Evolutionary conservation across 2,113 vertebrate species (phyloP).

Genomic region (Mungos mungo): DNA sequence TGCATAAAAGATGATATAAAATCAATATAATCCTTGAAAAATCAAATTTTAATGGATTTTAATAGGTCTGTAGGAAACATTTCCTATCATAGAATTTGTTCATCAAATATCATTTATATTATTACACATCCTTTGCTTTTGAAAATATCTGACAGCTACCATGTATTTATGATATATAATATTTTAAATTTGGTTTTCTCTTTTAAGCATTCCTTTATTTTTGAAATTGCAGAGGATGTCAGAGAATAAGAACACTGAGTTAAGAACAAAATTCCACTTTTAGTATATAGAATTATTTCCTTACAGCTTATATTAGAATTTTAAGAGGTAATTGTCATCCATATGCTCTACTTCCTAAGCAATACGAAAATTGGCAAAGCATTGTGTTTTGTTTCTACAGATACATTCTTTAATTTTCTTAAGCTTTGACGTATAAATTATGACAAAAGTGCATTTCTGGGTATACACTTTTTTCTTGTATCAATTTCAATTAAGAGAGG

Average conservation of each 20-base stretch:
- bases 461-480: neutral
- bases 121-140: neutral
- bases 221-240: neutral
- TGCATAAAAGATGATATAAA: slow-evolving; percentile 75
- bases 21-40: slow-evolving; percentile 77
- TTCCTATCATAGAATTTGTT: slow-evolving; percentile 60
- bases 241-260: neutral
- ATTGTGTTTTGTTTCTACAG: neutral
- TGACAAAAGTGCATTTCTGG: neutral
- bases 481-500: neutral
- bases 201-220: neutral
- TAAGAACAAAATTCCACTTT: neutral
- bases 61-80: slow-evolving; percentile 72
- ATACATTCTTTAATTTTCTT: neutral
- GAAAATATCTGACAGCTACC: neutral
- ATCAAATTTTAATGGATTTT: slow-evolving; percentile 71
- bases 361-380: neutral
- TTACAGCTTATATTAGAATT: neutral
- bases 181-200: neutral
- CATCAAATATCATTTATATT: neutral
- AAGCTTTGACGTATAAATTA: neutral
- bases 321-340: neutral
- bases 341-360: neutral
- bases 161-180: neutral
- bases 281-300: neutral